phyloP scores from a whole-genome alignment of 2,113 vertebrate genomes.

The Corythaeola cristata region DNA sequence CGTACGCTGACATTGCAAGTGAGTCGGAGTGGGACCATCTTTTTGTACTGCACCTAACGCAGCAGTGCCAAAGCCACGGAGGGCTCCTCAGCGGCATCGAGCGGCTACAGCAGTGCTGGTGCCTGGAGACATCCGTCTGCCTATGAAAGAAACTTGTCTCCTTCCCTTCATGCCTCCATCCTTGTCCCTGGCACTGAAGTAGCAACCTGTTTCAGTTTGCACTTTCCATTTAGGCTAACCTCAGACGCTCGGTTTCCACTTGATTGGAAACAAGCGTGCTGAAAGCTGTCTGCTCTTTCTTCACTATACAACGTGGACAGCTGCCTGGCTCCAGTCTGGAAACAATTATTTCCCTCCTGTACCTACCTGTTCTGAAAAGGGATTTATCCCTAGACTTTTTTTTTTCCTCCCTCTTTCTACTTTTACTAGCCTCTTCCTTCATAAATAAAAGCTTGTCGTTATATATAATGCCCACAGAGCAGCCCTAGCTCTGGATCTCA shows the following conservation, averaged over 20 bases:
- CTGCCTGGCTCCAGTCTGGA: conserved; percentile 8
- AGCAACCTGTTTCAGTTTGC: neutral
- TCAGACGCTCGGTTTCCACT: neutral
- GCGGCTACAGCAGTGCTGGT: neutral
- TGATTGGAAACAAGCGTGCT: conserved; percentile 9
- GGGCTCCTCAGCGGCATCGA: neutral
- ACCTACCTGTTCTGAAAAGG: neutral
- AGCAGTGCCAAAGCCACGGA: rapidly evolving
- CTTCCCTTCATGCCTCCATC: neutral
- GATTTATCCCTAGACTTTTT: neutral
- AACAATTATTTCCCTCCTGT: conserved; percentile 18
- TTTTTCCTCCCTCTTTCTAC: neutral
- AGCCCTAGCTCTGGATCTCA: neutral
- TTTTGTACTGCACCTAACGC: neutral
- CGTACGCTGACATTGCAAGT: neutral
- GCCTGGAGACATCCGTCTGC: neutral
- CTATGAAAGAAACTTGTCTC: neutral
- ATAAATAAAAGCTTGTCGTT: neutral
- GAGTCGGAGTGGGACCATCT: neutral
- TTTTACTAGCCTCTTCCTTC: neutral
- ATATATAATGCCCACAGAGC: neutral
- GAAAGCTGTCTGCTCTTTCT: neutral
- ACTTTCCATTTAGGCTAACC: conserved; percentile 15
- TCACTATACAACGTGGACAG: neutral
- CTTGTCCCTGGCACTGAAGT: neutral